Evolutionary conservation across 2,113 vertebrate genomes (phyloP), one percentile per base, ranked within the genome.

Genomic region (Eublepharis macularius): DNA sequence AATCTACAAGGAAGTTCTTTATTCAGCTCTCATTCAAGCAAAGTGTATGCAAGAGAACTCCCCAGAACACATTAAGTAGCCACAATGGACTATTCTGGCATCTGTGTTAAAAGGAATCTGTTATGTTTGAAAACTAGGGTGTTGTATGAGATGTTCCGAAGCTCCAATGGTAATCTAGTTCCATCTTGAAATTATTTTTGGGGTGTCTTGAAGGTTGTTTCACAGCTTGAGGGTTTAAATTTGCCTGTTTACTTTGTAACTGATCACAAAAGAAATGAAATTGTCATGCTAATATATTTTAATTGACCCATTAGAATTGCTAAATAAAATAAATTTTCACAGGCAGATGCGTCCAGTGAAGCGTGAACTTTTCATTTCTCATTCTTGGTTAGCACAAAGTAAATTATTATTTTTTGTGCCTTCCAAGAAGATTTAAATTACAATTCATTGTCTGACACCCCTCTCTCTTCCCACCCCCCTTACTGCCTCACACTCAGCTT

Each of bases 211-310:
- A 66, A 74, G 47, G 63, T 70, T 83, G 60, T 78, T 47, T 76
- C 49, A 19, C 51, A 43, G 60, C 63, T 80, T 36, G 6, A 4
- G 41, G 65, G 24, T 76, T 79, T 82, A 76, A 80, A 81, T 76
- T 72, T 47, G 65, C 43, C 83, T 85, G 49, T 85, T 90, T 85
- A 80, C 82, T 76, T 85, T 3, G 21, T 79, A 73, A 69, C 85
- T 69, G 82, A 85, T 87, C 86, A 79, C 79, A 82, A 96, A 93
- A 96, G 95, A 95, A 96, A 96, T 96, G 94, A 94, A 96, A 97
- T 97, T 96, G 96, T 97, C 96, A 96, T 94, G 96, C 96, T 97
- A 96, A 97, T 97, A 95, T 94, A 95, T 95, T 96, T 95, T 96
- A 96, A 97, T 97, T 96, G 95, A 94, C 89, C 96, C 94, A 94